These are phyloP conservation scores for Phoeniculus purpureus DNA, from an alignment of 2,797 vertebrate genomes.

Conservation along the genomic window DNA sequence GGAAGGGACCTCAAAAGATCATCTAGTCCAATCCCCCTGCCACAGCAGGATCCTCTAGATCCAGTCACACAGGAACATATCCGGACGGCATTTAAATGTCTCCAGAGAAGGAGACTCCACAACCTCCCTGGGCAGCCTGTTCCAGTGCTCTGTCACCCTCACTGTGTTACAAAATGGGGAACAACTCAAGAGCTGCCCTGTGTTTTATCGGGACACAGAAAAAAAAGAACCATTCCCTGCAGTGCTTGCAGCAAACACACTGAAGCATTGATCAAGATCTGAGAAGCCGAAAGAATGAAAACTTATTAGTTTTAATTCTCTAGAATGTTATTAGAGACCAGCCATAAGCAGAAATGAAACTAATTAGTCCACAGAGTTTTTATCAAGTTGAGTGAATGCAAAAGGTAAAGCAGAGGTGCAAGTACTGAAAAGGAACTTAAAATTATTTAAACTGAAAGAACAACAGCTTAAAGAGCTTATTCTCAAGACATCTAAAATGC, in stretches of 20 bases:
- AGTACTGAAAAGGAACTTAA: not conserved
- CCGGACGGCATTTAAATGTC: too few species aligned
- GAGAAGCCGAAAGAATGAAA: conserved; percentile 34
- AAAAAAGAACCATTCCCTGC: not conserved
- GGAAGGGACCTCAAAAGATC: too few species aligned
- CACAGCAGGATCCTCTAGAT: too few species aligned
- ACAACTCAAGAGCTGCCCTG: not conserved
- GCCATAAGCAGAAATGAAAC: conserved; percentile 32
- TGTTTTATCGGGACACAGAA: not conserved
- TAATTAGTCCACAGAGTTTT: not conserved
- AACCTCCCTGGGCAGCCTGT: too few species aligned
- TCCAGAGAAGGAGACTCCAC: too few species aligned
- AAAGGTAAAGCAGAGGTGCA: conserved; percentile 20
- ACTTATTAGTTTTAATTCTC: too few species aligned
- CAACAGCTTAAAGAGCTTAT: conserved; percentile 24
- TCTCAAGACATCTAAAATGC: not conserved
- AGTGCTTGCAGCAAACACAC: not conserved
- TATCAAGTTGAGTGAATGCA: conserved; percentile 1
- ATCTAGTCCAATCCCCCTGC: too few species aligned
- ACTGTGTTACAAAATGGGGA: not conserved
- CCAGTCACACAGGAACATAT: too few species aligned
- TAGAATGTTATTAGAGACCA: not conserved
- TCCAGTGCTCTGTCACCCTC: too few species aligned
- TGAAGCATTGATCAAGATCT: not conserved
- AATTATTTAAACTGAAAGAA: conserved; percentile 29